Base-by-base conservation (phyloP, 2,888 invertebrate genomes). In the Orthonevra nobilis region DNA sequence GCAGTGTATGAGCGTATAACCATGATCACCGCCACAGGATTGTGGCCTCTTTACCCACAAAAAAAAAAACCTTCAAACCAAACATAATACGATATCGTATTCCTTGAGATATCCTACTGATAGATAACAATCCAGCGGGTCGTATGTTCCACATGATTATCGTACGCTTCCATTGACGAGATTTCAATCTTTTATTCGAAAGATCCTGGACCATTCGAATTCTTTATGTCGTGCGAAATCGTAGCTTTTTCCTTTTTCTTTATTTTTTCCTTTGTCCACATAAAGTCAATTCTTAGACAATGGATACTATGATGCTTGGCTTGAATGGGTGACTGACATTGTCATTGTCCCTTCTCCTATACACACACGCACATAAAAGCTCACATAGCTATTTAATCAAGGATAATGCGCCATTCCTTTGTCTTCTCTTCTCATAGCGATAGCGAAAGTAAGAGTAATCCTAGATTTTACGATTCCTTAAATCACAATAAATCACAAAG, bases 361-460 rank as follows among this genome's bases (percentile, higher is more conserved):
- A 17, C 28, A 30, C 15, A n/a, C 6, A 46, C 15, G 12, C 32
- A n/a, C 26, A 54, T 12, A 30, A 1, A 32, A 28, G 3, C 42
- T 40, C 23, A 44, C 5, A 19, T 32, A 19, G 64, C 46, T 70
- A 77, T 77, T 70, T 64, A 77, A 70, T 77, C 70, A 77, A 70
- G 77, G 60, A 70, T 77, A 77, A 77, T 77, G 64, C 28, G 46
- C 63, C 64, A 40, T 77, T 64, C 60, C 26, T 77, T 77, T 77
- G 70, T 77, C 70, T 70, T 63, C n/a, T n/a, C n/a, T 40, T 40
- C 14, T 32, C 52, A 19, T 5, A 20, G 14, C 44, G 77, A 70
- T 70, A 77, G 70, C 52, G 46, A 34, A 42, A 38, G 54, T 15
- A 52, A 38, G 52, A 58, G 64, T 60, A 77, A 77, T 77, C 70